These are phyloP conservation scores for Augiades crinisus DNA, from an alignment of 2,888 invertebrate genomes.

Conservation along the genomic window DNA sequence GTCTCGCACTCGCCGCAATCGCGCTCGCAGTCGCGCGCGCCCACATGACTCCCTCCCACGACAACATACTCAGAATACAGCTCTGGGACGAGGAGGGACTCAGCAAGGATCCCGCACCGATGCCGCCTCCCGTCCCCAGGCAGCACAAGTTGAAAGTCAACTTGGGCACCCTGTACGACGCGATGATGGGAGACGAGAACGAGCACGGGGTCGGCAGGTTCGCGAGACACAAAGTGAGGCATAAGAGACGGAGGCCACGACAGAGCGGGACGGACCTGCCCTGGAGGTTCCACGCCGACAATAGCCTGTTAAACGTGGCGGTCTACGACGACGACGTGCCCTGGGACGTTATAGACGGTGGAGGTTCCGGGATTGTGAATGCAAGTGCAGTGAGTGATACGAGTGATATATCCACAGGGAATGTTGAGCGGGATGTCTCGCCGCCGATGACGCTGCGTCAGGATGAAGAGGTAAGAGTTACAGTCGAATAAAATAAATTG, in stretches of 20 bases:
- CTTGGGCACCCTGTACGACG: conserved; percentile 63
- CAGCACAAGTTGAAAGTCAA: conserved; percentile 59
- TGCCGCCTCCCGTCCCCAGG: conserved; percentile 40
- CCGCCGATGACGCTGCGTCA: conserved; percentile 70
- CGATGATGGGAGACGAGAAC: conserved; percentile 67
- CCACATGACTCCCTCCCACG: conserved; percentile 61
- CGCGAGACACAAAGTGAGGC: conserved; percentile 69
- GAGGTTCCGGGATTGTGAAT: conserved; percentile 49
- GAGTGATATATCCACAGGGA: conserved; percentile 59
- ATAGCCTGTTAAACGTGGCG: conserved; percentile 72
- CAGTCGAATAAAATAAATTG: neutral
- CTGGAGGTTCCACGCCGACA: conserved; percentile 79
- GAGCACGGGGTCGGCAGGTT: conserved; percentile 60
- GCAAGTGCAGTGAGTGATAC: conserved; percentile 73
- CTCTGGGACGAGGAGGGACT: conserved; percentile 76
- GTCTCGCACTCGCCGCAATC: conserved; percentile 56
- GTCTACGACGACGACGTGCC: conserved; percentile 79
- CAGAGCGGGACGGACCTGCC: conserved; percentile 63
- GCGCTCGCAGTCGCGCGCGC: conserved; percentile 66
- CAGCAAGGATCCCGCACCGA: conserved; percentile 60
- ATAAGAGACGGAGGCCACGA: conserved; percentile 71
- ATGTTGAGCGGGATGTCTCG: conserved; percentile 59
- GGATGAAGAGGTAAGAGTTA: conserved; percentile 62
- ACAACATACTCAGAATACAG: conserved; percentile 72
- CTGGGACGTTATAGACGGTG: conserved; percentile 72